Conservation (phyloP, 2,797 vertebrate genomes). For the Sandelia bainsii region DNA sequence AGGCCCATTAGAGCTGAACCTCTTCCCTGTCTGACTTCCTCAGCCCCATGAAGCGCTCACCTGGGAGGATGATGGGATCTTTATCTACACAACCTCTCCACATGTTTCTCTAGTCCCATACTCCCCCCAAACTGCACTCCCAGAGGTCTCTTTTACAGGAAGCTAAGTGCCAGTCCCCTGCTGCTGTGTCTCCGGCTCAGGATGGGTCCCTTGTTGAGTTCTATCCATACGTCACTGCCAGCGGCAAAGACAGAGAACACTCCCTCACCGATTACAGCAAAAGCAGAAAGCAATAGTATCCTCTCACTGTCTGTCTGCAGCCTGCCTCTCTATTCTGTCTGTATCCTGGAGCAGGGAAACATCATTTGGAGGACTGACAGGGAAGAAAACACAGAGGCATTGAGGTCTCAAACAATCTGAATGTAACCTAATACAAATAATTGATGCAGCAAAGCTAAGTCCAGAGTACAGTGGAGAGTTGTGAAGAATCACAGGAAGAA, state of each 20-base stretch:
- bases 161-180: constrained; percentile 72
- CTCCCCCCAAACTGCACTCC: constrained; percentile 41
- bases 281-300: constrained; percentile 61
- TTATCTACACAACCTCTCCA: constrained; percentile 30
- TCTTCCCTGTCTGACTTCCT: constrained; percentile 67
- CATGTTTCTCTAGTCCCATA: neutral
- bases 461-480: constrained; percentile 7
- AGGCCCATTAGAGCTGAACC: constrained; percentile 65
- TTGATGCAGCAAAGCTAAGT: constrained; percentile 18
- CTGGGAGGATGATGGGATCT: constrained; percentile 63
- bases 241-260: constrained; percentile 52
- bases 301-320: constrained; percentile 49
- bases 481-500: constrained; percentile 30
- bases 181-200: constrained; percentile 73
- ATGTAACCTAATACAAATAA: constrained; percentile 9
- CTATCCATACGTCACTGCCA: constrained; percentile 71
- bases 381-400: constrained; percentile 27
- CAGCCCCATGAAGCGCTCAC: constrained; percentile 67
- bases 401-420: constrained; percentile 12
- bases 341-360: constrained; percentile 56
- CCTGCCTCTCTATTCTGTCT: constrained; percentile 52
- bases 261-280: constrained; percentile 56
- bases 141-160: constrained; percentile 65
- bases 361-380: constrained; percentile 34
- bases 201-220: constrained; percentile 79